phyloP scores from a whole-genome alignment of 2,113 vertebrate species.

The Pontoporia blainvillei region DNA sequence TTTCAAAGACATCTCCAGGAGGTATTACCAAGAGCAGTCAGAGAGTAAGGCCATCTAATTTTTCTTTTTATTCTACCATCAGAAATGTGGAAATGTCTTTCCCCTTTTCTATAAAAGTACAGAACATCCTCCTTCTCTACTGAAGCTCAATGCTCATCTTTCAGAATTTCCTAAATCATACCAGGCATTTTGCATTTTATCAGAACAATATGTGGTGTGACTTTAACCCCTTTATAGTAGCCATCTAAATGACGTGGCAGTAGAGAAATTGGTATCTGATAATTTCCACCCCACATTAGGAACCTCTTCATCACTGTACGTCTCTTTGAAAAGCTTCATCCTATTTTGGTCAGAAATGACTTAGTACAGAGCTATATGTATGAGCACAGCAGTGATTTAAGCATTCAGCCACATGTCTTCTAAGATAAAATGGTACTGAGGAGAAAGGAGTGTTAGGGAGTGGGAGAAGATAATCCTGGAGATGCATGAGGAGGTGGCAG shows the following conservation, averaged over 20 bases:
- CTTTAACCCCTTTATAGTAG: neutral
- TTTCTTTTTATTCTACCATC: neutral
- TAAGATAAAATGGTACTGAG: neutral
- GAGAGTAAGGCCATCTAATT: neutral
- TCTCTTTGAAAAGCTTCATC: constrained; percentile 15
- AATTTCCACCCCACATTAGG: neutral
- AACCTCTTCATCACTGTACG: neutral
- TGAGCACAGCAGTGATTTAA: neutral
- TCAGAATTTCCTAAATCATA: constrained; percentile 9
- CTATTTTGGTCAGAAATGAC: neutral
- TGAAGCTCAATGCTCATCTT: neutral
- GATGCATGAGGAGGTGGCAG: neutral
- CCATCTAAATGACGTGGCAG: neutral
- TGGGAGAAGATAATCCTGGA: neutral
- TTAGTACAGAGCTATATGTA: neutral
- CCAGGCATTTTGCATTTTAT: constrained; percentile 19
- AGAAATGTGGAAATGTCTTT: neutral
- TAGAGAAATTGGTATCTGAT: neutral
- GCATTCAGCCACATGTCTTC: neutral
- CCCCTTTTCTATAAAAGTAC: neutral
- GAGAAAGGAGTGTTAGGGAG: neutral
- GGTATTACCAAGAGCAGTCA: neutral
- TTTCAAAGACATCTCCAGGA: constrained; percentile 32
- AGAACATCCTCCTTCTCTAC: neutral
- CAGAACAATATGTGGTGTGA: neutral